Evolutionary conservation across 2,888 invertebrate species (phyloP), one percentile per base, ranked within the genome.

Genomic region (Trileptium ribeirensis): DNA sequence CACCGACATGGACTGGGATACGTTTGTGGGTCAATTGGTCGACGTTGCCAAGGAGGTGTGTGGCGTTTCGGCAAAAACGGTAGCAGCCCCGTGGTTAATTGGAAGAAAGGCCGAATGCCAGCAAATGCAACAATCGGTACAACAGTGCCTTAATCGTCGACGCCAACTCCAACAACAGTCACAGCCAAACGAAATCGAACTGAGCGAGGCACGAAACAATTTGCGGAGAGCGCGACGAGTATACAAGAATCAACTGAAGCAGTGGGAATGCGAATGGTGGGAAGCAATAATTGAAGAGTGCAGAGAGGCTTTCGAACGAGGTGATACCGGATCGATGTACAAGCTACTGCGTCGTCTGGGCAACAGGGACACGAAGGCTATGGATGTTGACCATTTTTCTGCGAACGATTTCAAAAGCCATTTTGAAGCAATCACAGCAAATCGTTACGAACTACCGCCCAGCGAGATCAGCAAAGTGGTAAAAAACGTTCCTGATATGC

Each of bases 201-300:
- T 70, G 70, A 70, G n/a, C 70, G 33, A 36, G 36, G 36, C 36
- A 8, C 3, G 36, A 70, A 8, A 36, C 33, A 70, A 36, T 33
- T 33, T 70, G 33, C 36, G 3, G 31, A 70, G 8, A 70, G 70
- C 33, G 15, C 15, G 70, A 36, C 70, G 70, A 70, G 36, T 33
- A 19, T 70, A 70, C 70, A 70, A 70, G 70, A 70, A 70, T 15
- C 31, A 33, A 36, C 36, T 70, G 70, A 70, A 19, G 36, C 70
- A 36, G 33, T 70, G 70, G 70, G 70, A 70, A 70, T 33, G 31
- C 31, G 70, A 70, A 70, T 70, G 70, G 70, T 70, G 70, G 70
- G 70, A 70, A 70, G 36, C 70, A 15, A 29, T 70, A 8, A 70
- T 70, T 36, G 70, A 29, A 8, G 70, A 70, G 15, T 70, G 70